phyloP scores from a whole-genome alignment of 2,113 vertebrate species.

The Erythrocercus mccallii region DNA sequence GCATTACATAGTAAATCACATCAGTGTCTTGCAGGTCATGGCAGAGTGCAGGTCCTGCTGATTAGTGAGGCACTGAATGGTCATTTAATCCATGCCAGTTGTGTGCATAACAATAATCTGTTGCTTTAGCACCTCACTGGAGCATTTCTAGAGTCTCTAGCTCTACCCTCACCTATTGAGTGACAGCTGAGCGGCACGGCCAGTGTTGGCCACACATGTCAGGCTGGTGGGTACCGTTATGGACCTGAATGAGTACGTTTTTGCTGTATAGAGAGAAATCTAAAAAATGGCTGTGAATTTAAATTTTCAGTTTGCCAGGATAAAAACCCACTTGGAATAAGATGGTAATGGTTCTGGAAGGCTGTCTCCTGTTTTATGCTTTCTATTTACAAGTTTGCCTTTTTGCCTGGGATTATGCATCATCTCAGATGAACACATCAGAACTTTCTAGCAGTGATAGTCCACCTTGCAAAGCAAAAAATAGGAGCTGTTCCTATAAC shows the following conservation, averaged over 20 bases:
- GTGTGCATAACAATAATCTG: not conserved
- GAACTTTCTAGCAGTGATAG: not conserved
- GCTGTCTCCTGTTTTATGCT: not conserved
- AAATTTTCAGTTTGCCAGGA: not conserved
- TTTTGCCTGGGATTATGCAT: not conserved
- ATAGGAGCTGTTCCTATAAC: not conserved
- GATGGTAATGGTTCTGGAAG: not conserved
- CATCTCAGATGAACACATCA: not conserved
- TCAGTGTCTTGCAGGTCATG: not conserved
- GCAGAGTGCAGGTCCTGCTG: not conserved
- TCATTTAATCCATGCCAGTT: not conserved
- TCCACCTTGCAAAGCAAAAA: not conserved
- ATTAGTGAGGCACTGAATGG: not conserved
- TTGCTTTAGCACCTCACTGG: not conserved
- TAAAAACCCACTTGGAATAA: not conserved
- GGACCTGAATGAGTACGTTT: not conserved
- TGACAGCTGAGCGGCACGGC: not conserved
- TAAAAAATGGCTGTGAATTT: not conserved
- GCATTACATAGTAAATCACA: not conserved
- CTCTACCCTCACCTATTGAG: accelerated
- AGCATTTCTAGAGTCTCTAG: not conserved
- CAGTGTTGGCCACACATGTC: not conserved
- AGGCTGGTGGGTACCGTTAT: not conserved
- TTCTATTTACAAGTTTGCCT: not conserved
- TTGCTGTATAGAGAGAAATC: not conserved